Percentiles rank a stretch among this genome's conserved stretches.
Conservation (phyloP, 2,888 invertebrate species). For the Stenodema calcarata region DNA sequence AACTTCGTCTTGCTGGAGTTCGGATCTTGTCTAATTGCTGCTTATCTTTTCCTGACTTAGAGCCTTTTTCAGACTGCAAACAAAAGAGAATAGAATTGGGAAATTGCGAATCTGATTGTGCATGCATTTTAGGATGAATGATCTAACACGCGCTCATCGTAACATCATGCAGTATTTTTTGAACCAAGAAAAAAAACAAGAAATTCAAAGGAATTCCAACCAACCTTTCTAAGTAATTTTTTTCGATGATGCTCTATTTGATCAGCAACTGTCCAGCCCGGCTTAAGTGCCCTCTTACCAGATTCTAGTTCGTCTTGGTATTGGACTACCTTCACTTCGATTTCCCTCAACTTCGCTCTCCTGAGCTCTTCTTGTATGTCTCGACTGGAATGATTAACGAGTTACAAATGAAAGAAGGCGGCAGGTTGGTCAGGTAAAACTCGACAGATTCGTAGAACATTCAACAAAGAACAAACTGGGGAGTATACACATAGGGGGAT, state of each 20-base stretch:
- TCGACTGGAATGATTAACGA: slow-evolving; percentile 31
- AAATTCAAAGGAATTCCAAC: slow-evolving; percentile 22
- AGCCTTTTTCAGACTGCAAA: slow-evolving; percentile 59
- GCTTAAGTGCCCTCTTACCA: slow-evolving; percentile 75
- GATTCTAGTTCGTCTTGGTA: slow-evolving; percentile 96
- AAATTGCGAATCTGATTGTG: too few relatives aligned
- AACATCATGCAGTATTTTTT: not conserved
- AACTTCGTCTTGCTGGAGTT: slow-evolving; percentile 55
- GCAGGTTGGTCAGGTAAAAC: too few relatives aligned
- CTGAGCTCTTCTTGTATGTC: slow-evolving; percentile 66
- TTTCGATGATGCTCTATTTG: slow-evolving; percentile 91
- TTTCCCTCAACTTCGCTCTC: slow-evolving; percentile 81
- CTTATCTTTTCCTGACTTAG: slow-evolving; percentile 58
- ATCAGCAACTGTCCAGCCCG: slow-evolving; percentile 77
- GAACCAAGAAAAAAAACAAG: too few relatives aligned
- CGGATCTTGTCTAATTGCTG: slow-evolving; percentile 45
- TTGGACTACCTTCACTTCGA: slow-evolving; percentile 93
- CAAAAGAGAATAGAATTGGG: slow-evolving; percentile 8
- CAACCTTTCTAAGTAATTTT: slow-evolving; percentile 84
- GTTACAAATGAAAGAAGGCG: too few relatives aligned
- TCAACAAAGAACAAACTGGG: not conserved
- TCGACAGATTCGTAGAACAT: not conserved
- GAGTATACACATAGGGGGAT: too few relatives aligned
- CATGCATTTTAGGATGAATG: too few relatives aligned
- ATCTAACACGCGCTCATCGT: too few relatives aligned